Base-by-base conservation (phyloP, 2,888 invertebrate species). In the Sesia apiformis region DNA sequence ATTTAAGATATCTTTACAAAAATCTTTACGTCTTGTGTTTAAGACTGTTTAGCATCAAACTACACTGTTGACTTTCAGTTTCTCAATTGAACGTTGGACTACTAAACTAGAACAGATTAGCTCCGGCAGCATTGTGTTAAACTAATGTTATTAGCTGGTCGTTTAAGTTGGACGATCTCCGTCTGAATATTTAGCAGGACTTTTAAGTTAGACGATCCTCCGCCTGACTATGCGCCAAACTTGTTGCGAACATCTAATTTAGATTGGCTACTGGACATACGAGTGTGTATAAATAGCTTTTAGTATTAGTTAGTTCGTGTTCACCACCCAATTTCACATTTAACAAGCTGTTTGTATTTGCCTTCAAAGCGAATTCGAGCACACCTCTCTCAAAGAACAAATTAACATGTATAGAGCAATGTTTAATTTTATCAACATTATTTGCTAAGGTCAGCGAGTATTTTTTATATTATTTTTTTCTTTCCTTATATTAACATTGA, bases 61-160 rank as follows among this genome's bases (percentile, higher is more conserved):
- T 70, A 69, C 74, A 74, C 67, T 69, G 64, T 69, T 58, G 63
- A 75, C 72, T 74, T 76, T 76, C 71, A 65, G 70, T 70, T 60
- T 70, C 78, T 78, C 70, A 81, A 83, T 81, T 80, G 76, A 81
- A 82, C 84, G 78, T 76, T 71, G 67, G 68, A 76, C 58, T 60
- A 60, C 58, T 57, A 62, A 4, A 38, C 64, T 62, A 61, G 65
- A 77, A 77, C 65, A 65, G 67, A 76, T 76, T 59, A 63, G 61
- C 61, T 68, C 66, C 63, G 62, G 60, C 67, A 57, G 65, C 74
- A 77, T 77, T 81, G 78, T 82, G 80, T 71, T 66, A 70, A 77
- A 79, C 76, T 76, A 74, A 77, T 80, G 77, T 76, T 77, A 74
- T 76, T 76, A 70, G 69, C 60, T 64, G 70, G 64, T 64, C 73